phyloP scores from a whole-genome alignment of 92 coral and sea anemone genomes.

The Zoanthus gigantus region DNA sequence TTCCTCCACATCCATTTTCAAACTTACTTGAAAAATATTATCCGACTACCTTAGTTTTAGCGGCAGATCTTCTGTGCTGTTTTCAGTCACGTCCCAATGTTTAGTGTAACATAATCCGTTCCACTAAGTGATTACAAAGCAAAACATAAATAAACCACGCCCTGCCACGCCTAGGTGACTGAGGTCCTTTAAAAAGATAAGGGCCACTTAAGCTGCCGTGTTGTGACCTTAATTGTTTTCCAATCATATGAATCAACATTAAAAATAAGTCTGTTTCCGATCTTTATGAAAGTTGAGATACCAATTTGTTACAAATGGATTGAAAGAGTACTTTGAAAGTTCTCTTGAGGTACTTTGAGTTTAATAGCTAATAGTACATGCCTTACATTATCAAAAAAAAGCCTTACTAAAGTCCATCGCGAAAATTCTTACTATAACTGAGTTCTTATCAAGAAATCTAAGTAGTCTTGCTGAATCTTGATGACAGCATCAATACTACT shows the following conservation, averaged over 20 bases:
- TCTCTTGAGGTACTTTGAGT: not conserved
- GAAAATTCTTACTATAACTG: no score
- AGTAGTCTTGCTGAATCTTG: not conserved
- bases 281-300: constrained; percentile 44
- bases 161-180: no score
- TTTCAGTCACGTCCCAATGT: no score
- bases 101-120: no score
- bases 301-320: constrained; percentile 6
- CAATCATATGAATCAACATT: not conserved
- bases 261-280: constrained; percentile 34
- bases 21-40: no score
- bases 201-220: constrained; percentile 44
- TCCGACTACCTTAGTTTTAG: no score
- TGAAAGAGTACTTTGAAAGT: not conserved
- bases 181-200: not conserved
- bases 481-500: constrained; percentile 43
- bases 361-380: constrained; percentile 1
- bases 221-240: constrained; percentile 32
- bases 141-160: no score
- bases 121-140: no score
- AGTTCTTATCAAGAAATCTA: constrained; percentile 32
- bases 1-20: no score
- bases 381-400: not conserved
- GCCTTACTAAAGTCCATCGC: no score
- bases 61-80: no score